Evolutionary conservation across 2,113 vertebrate species (phyloP).

Genomic region (Tor tambroides): DNA sequence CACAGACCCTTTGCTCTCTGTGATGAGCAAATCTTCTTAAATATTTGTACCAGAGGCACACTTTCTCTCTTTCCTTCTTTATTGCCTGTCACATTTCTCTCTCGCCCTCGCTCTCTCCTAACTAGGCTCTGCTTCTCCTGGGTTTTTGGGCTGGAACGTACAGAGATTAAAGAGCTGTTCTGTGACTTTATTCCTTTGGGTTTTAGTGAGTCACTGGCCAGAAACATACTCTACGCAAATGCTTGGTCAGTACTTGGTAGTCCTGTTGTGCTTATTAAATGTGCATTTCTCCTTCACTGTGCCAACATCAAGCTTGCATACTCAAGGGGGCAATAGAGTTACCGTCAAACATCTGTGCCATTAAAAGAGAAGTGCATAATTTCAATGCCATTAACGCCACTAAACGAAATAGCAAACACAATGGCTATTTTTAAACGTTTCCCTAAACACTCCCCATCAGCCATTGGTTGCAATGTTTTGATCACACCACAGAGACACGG

Average conservation of each 20-base stretch:
- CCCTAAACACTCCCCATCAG: background rate
- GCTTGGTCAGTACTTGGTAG: constrained; percentile 4
- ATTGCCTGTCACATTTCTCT: background rate
- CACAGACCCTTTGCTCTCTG: constrained; percentile 32
- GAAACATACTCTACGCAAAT: background rate
- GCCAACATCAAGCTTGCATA: background rate
- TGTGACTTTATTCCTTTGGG: constrained; percentile 21
- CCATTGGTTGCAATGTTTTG: background rate
- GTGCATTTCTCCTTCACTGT: background rate
- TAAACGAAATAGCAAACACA: background rate
- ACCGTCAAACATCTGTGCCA: background rate
- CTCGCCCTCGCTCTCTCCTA: background rate
- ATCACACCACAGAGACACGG: background rate
- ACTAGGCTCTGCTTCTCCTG: constrained; percentile 17
- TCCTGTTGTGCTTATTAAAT: constrained; percentile 1
- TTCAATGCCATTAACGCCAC: background rate
- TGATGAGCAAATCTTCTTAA: constrained; percentile 43
- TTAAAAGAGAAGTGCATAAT: constrained; percentile 1
- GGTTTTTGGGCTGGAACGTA: background rate
- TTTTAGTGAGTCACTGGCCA: background rate
- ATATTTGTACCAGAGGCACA: constrained; percentile 27
- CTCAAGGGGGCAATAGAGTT: background rate
- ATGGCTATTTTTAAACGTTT: background rate
- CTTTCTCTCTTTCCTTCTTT: constrained; percentile 2
- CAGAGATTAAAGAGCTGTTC: constrained; percentile 27